Conservation (phyloP, 2,113 vertebrate genomes). For the Sigmodon hispidus region DNA sequence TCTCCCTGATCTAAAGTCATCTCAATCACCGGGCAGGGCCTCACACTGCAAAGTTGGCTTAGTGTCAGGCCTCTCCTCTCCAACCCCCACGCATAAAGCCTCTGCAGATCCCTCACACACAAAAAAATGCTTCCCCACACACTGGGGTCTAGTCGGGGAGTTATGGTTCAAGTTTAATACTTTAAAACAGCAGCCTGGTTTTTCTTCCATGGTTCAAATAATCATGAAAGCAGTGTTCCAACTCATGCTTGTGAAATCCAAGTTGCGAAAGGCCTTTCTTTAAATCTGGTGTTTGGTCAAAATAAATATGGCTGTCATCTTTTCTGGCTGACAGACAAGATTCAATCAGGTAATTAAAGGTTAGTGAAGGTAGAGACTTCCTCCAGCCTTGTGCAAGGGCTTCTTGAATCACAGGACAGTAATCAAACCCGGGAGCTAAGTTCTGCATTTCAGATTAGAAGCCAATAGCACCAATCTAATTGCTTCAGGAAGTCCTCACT, state of each 20-base stretch:
- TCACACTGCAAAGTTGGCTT: fast-evolving
- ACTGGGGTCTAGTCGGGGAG: background rate
- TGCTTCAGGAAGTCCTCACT: background rate
- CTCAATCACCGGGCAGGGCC: background rate
- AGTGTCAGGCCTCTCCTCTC: fast-evolving
- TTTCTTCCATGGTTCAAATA: background rate
- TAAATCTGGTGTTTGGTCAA: background rate
- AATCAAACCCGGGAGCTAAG: background rate
- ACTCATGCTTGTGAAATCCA: background rate
- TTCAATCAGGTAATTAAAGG: background rate
- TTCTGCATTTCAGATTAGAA: background rate
- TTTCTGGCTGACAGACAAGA: background rate
- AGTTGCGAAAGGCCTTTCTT: background rate
- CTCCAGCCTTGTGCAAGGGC: background rate
- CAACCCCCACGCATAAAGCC: background rate
- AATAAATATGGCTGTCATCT: background rate
- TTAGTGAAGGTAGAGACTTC: background rate
- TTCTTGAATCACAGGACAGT: background rate
- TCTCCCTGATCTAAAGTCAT: background rate
- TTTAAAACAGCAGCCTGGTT: background rate
- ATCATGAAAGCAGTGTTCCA: background rate
- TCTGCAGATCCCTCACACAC: background rate
- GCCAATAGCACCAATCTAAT: background rate
- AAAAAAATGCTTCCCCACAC: background rate
- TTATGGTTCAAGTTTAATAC: background rate